Evolutionary conservation across 2,888 invertebrate genomes (phyloP), one percentile per base, ranked within the genome.

Genomic region (Diabrotica balteata): DNA sequence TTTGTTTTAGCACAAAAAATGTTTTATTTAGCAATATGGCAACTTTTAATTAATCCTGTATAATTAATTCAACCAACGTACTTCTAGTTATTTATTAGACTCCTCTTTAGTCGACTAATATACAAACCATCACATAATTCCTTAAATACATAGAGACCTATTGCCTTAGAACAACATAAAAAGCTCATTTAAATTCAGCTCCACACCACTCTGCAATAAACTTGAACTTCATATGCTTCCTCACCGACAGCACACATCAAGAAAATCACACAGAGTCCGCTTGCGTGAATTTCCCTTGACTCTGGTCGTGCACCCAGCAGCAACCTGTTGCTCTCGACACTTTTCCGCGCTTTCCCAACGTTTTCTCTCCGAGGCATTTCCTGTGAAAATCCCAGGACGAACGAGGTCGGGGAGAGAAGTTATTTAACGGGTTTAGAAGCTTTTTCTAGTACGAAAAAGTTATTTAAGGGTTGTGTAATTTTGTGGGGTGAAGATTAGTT

Each of bases 281-380:
- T 60, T 52, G 52, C 60, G 60, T 60, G 52, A 45, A 45, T 44
- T 52, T 60, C 44, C 60, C 46, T 50, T 8, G 47, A 42, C 11
- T 59, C 51, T 50, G 43, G 22, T 59, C 32, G 49, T 8, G 43
- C 43, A 5, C 22, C 6, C 10, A 45, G 8, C 4, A 42, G 2
- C 43, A 60, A 60, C 60, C 32, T 60, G 60, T 60, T 60, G 60
- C 51, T 9, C 11, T 44, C 44, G n/a, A 11, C 42, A 10, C 49
- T 49, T 49, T 32, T 49, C 17, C 47, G 6, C n/a, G 49, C 59
- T 50, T 11, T 49, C 49, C 42, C 11, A 42, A 42, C 42, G 59
- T 42, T 50, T 50, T 11, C 49, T 17, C 49, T 7, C 32, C 32
- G 32, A 10, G 0, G 45, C 17, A 22, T 45, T 43, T 11, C 44